Evolutionary conservation across 2,113 vertebrate genomes (phyloP).

Genomic region (Tauraco erythrolophus): DNA sequence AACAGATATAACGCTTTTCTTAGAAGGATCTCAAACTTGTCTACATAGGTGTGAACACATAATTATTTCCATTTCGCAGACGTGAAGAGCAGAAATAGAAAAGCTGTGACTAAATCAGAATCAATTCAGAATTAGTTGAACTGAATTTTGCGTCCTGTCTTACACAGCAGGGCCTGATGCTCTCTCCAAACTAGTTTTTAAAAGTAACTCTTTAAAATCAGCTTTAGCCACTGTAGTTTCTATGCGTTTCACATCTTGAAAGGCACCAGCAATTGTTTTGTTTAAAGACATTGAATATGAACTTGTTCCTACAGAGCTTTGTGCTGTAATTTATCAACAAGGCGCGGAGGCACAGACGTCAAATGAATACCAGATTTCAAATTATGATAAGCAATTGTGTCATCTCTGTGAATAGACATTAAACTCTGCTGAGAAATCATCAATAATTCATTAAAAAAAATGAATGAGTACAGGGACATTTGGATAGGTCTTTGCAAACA

Average conservation of each 20-base stretch:
- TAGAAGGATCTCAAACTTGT: neutral
- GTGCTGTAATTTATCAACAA: conserved; percentile 59
- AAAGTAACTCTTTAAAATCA: neutral
- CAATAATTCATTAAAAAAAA: conserved; percentile 44
- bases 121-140: neutral
- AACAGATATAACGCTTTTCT: neutral
- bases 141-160: neutral
- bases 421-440: conserved; percentile 63
- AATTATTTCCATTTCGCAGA: neutral
- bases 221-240: neutral
- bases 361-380: conserved; percentile 72
- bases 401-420: conserved; percentile 56
- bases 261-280: conserved; percentile 40
- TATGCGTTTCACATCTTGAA: conserved; percentile 20
- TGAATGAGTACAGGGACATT: conserved; percentile 9
- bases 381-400: conserved; percentile 69
- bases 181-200: neutral
- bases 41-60: neutral
- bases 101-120: neutral
- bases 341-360: conserved; percentile 36
- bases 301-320: conserved; percentile 62
- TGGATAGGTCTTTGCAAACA: conserved; percentile 45
- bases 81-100: neutral
- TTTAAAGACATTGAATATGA: conserved; percentile 62
- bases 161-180: neutral